phyloP scores from a whole-genome alignment of 2,113 vertebrate genomes.

The Symphodus melops region DNA sequence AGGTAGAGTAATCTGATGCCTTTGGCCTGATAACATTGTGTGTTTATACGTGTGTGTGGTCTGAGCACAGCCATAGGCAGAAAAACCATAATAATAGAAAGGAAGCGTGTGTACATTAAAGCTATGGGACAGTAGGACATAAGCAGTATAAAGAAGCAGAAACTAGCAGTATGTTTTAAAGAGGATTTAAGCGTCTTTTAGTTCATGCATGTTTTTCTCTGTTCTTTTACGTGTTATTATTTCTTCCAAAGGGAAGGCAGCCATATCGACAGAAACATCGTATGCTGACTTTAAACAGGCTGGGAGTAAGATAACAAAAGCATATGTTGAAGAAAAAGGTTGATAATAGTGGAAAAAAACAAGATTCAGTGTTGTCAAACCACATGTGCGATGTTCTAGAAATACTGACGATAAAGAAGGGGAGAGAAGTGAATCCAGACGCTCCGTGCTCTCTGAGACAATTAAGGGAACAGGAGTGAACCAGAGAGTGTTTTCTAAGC shows the following conservation, averaged over 20 bases:
- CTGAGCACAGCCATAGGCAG: constrained; percentile 44
- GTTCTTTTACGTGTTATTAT: no score
- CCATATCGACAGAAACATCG: no score
- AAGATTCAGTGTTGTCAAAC: not conserved
- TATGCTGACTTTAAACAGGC: not conserved
- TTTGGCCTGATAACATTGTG: constrained; percentile 58
- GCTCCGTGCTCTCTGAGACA: constrained; percentile 7
- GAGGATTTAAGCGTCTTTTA: not conserved
- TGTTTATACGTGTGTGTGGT: constrained; percentile 54
- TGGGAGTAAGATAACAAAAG: not conserved
- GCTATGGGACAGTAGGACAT: not conserved
- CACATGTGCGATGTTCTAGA: not conserved
- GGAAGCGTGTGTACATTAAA: constrained; percentile 36
- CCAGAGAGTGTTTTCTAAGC: constrained; percentile 28
- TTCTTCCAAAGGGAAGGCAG: no score
- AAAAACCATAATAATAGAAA: constrained; percentile 56
- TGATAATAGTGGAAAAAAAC: not conserved
- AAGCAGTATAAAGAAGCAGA: not conserved
- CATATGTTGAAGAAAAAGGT: not conserved
- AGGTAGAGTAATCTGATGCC: constrained; percentile 74
- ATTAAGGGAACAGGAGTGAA: constrained; percentile 28
- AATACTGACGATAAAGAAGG: constrained; percentile 31
- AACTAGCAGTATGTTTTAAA: not conserved
- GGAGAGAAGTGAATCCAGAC: constrained; percentile 15
- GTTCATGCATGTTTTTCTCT: no score